Evolutionary conservation across 2,797 vertebrate genomes (phyloP).

Genomic region (Onychomys leucogaster): DNA sequence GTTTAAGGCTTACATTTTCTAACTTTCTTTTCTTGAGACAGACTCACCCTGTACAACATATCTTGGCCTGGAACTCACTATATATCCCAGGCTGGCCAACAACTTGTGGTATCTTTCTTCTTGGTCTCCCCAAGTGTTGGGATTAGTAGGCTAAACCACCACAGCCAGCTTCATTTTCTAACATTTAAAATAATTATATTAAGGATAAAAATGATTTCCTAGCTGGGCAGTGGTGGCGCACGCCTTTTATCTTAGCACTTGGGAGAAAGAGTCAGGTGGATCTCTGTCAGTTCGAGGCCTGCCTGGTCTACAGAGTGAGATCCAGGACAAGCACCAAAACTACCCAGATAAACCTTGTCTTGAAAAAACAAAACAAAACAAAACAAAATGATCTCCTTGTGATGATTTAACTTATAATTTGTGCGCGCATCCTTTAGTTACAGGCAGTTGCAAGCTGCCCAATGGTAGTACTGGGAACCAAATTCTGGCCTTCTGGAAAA

Average conservation of each 20-base stretch:
- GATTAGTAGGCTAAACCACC: neutral
- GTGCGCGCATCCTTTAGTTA: neutral
- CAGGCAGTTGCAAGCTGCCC: no score
- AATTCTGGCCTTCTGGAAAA: neutral
- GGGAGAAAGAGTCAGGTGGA: no score
- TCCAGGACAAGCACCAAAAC: no score
- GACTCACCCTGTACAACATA: neutral
- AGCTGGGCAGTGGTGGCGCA: no score
- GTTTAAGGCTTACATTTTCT: neutral
- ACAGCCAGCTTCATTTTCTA: conserved; percentile 38
- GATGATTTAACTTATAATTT: neutral
- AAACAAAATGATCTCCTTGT: neutral
- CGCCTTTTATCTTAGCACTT: no score
- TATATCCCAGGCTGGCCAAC: neutral
- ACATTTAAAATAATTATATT: conserved; percentile 32
- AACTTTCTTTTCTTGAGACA: neutral
- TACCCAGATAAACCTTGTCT: no score
- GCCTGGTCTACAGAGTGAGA: no score
- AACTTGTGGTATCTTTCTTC: neutral
- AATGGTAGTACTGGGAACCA: no score
- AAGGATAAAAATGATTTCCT: conserved; percentile 55
- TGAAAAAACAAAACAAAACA: no score
- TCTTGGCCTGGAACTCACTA: neutral
- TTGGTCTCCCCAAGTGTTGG: neutral
- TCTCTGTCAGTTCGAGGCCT: no score